Evolutionary conservation across 2,888 invertebrate genomes (phyloP), one percentile per base, ranked within the genome.

Genomic region (Corythucha ciliata): DNA sequence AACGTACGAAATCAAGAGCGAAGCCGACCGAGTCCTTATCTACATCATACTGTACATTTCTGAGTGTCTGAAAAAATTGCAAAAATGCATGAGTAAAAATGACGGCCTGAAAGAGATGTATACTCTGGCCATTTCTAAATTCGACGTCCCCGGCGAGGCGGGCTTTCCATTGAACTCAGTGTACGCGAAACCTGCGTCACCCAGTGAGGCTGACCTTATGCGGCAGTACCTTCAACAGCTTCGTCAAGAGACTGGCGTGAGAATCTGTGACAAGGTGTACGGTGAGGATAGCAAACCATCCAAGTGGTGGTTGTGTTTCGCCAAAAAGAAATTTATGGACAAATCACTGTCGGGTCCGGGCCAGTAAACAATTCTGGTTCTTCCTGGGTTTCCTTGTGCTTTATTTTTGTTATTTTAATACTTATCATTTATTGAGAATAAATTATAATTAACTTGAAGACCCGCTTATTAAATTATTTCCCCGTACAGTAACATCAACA

Each of bases 261-360:
- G 98, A 58, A 80, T 99, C 12, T 81, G 88, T 67, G 94, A 96
- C 54, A 88, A 84, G 71, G 97, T 89, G 2, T 96, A 91, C 69
- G 81, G 80, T 37, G 87, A 87, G 58, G 90, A 90, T 67, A 93
- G 92, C 6, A 93, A 92, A 65, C 94, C 97, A 7, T 92, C 89
- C 67, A 98, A 98, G 72, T 98, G 98, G 98, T 98, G 98, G 98
- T 73, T 96, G 51, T 98, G 98, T 68, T 98, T 99, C 73, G 87
- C 94, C 24, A 94, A 94, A 68, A 93, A 94, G 79, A 94, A 93
- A 77, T 98, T 98, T 69, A 97, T 98, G 96, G 98, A 98, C 69
- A 97, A 97, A 68, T 92, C 92, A 24, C 73, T 98, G 24, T 83
- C 90, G 26, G 88, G 83, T 1, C 91, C 90, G 2, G 92, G 92